These are phyloP conservation scores for Poicephalus gulielmi DNA, from an alignment of 2,113 vertebrate genomes.

Conservation along the genomic window DNA sequence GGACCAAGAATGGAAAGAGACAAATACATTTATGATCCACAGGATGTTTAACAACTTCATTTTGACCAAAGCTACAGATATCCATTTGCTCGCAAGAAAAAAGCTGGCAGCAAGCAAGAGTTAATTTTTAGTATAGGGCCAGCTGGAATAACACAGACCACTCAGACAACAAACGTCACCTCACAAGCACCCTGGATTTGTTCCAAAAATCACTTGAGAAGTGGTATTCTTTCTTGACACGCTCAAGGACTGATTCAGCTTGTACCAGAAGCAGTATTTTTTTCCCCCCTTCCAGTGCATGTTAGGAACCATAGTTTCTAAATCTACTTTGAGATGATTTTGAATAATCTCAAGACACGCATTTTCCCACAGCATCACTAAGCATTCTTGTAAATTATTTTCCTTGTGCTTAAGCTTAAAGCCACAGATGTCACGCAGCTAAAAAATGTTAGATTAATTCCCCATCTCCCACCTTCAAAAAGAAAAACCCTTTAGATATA, in stretches of 20 bases:
- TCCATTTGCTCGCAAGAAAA: not conserved
- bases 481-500: not conserved
- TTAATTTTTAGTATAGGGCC: slow-evolving; percentile 53
- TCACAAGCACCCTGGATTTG: slow-evolving; percentile 65
- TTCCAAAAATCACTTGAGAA: slow-evolving; percentile 70
- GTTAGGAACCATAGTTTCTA: not conserved
- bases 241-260: slow-evolving; percentile 47
- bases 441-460: slow-evolving; percentile 2
- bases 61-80: slow-evolving; percentile 10
- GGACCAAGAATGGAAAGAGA: not conserved
- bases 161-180: slow-evolving; percentile 67
- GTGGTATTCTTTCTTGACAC: slow-evolving; percentile 62
- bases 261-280: slow-evolving; percentile 2
- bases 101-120: slow-evolving; percentile 58
- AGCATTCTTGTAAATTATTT: not conserved
- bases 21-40: not conserved
- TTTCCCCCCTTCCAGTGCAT: not conserved
- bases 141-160: slow-evolving; percentile 68
- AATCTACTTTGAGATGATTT: slow-evolving; percentile 24
- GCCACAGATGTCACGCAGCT: not conserved
- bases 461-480: not conserved
- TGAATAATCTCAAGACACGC: not conserved
- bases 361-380: not conserved
- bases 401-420: not conserved
- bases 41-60: not conserved